phyloP scores from a whole-genome alignment of 2,888 invertebrate genomes.

The Tiliacea citrago region DNA sequence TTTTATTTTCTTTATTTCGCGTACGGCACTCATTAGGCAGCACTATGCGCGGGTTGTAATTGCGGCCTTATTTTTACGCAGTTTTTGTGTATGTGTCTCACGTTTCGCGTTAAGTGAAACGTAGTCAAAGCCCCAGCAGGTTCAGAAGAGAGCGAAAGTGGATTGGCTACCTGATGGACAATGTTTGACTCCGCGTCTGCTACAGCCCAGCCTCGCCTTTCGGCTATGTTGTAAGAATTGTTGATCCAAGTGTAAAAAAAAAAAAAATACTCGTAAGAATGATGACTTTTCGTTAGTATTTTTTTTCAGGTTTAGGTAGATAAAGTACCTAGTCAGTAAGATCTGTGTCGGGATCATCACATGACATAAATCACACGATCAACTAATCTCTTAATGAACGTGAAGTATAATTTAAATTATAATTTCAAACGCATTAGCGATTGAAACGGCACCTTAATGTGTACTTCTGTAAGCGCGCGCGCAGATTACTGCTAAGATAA shows the following conservation, averaged over 20 bases:
- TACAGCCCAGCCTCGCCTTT: slow-evolving; percentile 15
- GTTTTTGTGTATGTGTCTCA: slow-evolving; percentile 52
- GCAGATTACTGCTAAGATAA: slow-evolving; percentile 72
- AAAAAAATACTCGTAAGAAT: background rate
- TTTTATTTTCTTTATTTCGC: slow-evolving; percentile 53
- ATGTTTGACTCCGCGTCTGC: slow-evolving; percentile 42
- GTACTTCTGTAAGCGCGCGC: slow-evolving; percentile 61
- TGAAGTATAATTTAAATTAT: slow-evolving; percentile 19
- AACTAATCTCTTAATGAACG: slow-evolving; percentile 2
- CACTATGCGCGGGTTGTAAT: slow-evolving; percentile 50
- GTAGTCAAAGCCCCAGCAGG: slow-evolving; percentile 69
- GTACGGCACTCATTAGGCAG: slow-evolving; percentile 51
- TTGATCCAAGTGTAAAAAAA: background rate
- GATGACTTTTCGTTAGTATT: background rate
- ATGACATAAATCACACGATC: background rate
- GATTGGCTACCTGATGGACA: slow-evolving; percentile 72
- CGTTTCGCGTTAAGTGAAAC: slow-evolving; percentile 64
- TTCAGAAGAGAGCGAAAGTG: slow-evolving; percentile 82
- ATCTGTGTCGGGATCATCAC: background rate
- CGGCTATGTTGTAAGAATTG: slow-evolving; percentile 5
- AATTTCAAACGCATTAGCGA: slow-evolving; percentile 42
- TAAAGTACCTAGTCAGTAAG: background rate
- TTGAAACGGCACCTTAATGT: slow-evolving; percentile 57
- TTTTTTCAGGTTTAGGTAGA: background rate
- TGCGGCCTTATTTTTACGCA: slow-evolving; percentile 52